phyloP scores from a whole-genome alignment of 1,140 invertebrate genomes.

The Tetramorium alpestre region DNA sequence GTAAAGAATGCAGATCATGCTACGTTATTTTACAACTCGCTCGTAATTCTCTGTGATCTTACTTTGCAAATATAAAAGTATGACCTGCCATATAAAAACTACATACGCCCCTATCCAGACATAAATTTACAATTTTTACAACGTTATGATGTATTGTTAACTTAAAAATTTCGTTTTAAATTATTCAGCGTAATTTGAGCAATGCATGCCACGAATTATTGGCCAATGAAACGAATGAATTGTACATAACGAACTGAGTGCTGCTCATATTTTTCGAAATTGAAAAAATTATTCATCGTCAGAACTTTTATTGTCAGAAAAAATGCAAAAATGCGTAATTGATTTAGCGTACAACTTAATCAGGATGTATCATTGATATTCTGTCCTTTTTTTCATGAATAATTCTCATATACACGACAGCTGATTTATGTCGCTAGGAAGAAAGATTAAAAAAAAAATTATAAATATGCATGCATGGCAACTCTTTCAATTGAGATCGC shows the following conservation, averaged over 20 bases:
- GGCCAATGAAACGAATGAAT: not conserved
- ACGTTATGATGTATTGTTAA: not conserved
- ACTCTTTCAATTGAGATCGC: not conserved
- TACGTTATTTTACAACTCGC: constrained; percentile 1
- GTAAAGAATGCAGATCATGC: constrained; percentile 28
- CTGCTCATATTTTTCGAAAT: not conserved
- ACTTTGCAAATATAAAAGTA: constrained; percentile 30
- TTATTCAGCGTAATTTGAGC: constrained; percentile 15
- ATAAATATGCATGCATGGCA: too few species aligned
- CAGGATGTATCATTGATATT: not conserved
- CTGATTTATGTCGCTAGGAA: not conserved
- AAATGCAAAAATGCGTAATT: not conserved
- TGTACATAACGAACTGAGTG: not conserved
- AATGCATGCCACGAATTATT: not conserved
- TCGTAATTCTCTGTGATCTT: constrained; percentile 26
- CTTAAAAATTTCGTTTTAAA: not conserved
- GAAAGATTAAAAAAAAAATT: not conserved
- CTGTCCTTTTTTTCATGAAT: not conserved
- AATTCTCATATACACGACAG: not conserved
- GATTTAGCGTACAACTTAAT: not conserved
- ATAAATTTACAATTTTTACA: constrained; percentile 6
- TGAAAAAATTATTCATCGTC: not conserved
- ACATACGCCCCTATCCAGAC: not conserved
- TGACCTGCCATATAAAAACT: not conserved
- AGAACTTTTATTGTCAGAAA: constrained; percentile 1